These are phyloP conservation scores for Pseudorectes ferrugineus DNA, from an alignment of 2,113 vertebrate species.

Conservation along the genomic window DNA sequence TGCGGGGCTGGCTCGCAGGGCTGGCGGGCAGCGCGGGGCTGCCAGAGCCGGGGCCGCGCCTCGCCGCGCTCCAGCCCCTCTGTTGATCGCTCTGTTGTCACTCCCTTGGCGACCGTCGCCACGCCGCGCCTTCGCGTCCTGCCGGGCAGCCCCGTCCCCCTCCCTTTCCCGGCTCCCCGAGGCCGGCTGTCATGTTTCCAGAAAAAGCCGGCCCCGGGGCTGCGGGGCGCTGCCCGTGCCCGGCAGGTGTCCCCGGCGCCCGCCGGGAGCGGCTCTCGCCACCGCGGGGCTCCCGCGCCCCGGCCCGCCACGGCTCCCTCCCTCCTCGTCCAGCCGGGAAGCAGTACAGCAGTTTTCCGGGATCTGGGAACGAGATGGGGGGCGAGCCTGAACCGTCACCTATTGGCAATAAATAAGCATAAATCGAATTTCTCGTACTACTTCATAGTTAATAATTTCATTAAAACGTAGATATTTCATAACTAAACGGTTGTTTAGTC, in stretches of 20 bases:
- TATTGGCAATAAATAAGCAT: background rate
- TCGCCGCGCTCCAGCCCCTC: conserved; percentile 16
- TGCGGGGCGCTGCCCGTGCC: background rate
- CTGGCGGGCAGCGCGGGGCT: conserved; percentile 29
- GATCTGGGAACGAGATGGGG: background rate
- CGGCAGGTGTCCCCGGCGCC: conserved; percentile 44
- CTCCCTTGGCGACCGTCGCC: conserved; percentile 69
- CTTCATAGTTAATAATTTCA: background rate
- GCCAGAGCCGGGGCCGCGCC: background rate
- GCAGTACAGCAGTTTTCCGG: background rate
- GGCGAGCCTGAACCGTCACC: background rate
- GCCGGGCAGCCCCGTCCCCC: background rate
- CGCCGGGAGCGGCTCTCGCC: background rate
- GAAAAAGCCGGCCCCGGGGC: conserved; percentile 47
- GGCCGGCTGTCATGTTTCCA: conserved; percentile 59
- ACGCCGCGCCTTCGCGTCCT: conserved; percentile 60
- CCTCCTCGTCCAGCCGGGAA: no score
- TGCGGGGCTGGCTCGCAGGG: background rate
- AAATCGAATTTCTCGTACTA: background rate
- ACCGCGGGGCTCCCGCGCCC: background rate
- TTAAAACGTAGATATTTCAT: background rate
- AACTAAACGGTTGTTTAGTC: background rate
- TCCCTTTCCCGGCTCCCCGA: background rate
- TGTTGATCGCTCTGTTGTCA: conserved; percentile 68
- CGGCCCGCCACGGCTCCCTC: background rate